Evolutionary conservation across 1,140 invertebrate genomes (phyloP), one percentile per base, ranked within the genome.

Genomic region (roundworm (Caenorhabditis elegans)): DNA sequence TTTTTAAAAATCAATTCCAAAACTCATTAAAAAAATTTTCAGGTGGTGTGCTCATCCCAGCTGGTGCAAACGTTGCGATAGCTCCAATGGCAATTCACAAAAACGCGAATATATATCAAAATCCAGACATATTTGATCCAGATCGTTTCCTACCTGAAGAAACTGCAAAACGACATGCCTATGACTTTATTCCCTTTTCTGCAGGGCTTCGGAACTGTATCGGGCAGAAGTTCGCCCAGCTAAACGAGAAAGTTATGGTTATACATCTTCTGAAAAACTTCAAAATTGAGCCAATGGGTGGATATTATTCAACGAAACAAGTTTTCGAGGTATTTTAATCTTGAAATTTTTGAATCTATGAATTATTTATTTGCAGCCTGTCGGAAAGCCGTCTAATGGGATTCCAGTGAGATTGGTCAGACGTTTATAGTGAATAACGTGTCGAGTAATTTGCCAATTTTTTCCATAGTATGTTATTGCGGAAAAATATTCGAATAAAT

Each of bases 91-190:
- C 92, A 85, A 88, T 95, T 31, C 86, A 87, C 48, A 5, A 79
- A 13, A 79, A 90, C 77, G 77, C 26, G 78, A 92, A 93, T 53
- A 88, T 86, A 26, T 97, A 36, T 15, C 43, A 43, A 0, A 94
- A 97, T 88, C 94, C 96, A 0, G 92, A 94, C 43, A 92, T 91
- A 78, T 97, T 96, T 89, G 92, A 96, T 91, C 95, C 95, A 0
- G 95, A 96, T 83, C 93, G 95, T 88, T 97, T 97, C 91, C 90
- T 95, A 60, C 93, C 94, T 0, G 95, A 96, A 89, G 93, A 93
- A 82, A 92, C 92, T 76, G 47, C 83, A 49, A 80, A 84, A 22
- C 86, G 88, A 70, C 90, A 90, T 85, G 90, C 90, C 13, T 90
- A 85, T 60, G 85, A 77, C 49, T 90, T 82, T 79, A 84, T 83